Conservation (phyloP, 2,797 vertebrate species). For the Coreius guichenoti region DNA sequence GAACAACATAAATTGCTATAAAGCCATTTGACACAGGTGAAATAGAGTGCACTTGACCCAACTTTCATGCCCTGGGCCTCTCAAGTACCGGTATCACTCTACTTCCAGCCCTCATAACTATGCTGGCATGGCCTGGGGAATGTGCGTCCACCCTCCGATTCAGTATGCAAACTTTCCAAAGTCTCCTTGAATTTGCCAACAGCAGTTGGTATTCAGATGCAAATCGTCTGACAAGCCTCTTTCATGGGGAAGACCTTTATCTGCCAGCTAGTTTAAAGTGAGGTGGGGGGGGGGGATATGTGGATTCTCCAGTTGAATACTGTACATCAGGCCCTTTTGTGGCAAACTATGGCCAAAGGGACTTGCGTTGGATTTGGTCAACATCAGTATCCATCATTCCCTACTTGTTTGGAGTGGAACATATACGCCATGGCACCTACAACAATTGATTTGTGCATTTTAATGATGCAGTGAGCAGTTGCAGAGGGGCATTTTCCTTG, state of each 20-base stretch:
- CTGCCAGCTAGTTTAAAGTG: conserved; percentile 58
- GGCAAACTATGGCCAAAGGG: conserved; percentile 17
- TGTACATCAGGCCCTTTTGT: conserved; percentile 55
- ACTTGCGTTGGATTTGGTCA: conserved; percentile 37
- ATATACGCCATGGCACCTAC: conserved; percentile 46
- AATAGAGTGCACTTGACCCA: conserved; percentile 20
- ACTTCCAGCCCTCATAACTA: conserved; percentile 73
- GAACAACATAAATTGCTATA: conserved; percentile 16
- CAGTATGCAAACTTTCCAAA: conserved; percentile 76
- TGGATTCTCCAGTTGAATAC: conserved; percentile 49
- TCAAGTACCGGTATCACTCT: conserved; percentile 62
- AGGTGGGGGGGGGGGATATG: conserved; percentile 40
- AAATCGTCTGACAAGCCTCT: conserved; percentile 76
- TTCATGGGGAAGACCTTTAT: conserved; percentile 72
- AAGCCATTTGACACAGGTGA: background rate
- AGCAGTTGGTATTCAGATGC: conserved; percentile 82
- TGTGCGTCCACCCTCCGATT: conserved; percentile 77
- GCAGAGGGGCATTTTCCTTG: conserved; percentile 27
- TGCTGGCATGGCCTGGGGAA: conserved; percentile 75
- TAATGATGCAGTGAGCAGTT: conserved; percentile 34
- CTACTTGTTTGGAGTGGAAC: conserved; percentile 50
- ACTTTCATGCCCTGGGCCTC: conserved; percentile 12
- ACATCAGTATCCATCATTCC: conserved; percentile 31
- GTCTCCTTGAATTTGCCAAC: conserved; percentile 82
- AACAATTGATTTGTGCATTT: conserved; percentile 37